phyloP scores from a whole-genome alignment of 2,797 vertebrate genomes.

The Oryzias sinensis region DNA sequence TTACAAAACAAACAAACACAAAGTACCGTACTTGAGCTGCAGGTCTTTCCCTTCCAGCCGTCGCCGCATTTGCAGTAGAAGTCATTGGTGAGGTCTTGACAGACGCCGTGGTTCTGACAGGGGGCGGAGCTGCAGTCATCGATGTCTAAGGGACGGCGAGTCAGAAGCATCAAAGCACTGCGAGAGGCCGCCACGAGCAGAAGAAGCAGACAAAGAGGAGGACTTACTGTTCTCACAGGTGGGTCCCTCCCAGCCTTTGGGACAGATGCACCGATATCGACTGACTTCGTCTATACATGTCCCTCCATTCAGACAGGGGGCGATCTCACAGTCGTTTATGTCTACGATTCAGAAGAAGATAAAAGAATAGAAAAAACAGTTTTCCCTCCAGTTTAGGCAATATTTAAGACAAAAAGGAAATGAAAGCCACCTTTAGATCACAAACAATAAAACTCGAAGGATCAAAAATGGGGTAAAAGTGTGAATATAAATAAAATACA shows the following conservation, averaged over 20 bases:
- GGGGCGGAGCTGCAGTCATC: constrained; percentile 89
- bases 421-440: not conserved
- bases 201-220: not conserved
- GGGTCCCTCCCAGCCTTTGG: constrained; percentile 86
- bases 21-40: constrained; percentile 83
- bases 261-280: constrained; percentile 88
- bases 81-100: constrained; percentile 89
- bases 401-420: not conserved
- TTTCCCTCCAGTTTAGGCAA: not conserved
- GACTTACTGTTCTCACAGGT: constrained; percentile 87
- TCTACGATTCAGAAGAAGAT: constrained; percentile 62
- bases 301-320: constrained; percentile 87
- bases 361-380: not conserved
- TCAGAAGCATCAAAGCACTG: not conserved
- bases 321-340: constrained; percentile 91
- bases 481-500: not conserved
- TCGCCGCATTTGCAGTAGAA: constrained; percentile 91
- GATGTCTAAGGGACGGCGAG: constrained; percentile 75
- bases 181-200: accelerated
- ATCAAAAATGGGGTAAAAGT: not conserved
- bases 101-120: constrained; percentile 86
- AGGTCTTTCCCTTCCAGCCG: constrained; percentile 95
- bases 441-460: too few relatives aligned
- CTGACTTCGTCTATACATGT: constrained; percentile 89
- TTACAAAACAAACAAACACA: not conserved